Conservation (phyloP, 2,888 invertebrate genomes). For the Agrochola litura region DNA sequence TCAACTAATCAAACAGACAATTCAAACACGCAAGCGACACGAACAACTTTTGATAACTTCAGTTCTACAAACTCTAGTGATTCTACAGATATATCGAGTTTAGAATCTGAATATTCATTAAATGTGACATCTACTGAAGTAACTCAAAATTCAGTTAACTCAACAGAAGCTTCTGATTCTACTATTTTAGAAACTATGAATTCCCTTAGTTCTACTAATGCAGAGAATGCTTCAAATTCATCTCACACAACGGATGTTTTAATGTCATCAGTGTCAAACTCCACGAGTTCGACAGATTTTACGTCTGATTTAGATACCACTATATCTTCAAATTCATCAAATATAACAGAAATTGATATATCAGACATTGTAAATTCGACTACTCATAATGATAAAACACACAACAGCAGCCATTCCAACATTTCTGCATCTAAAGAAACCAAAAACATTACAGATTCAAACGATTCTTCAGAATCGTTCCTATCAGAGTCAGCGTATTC, state of each 20-base stretch:
- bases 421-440: neutral
- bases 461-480: conserved; percentile 8
- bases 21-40: neutral
- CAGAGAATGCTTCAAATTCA: conserved; percentile 27
- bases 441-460: conserved; percentile 27
- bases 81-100: conserved; percentile 19
- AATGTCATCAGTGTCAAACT: conserved; percentile 35
- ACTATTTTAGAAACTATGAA: conserved; percentile 4
- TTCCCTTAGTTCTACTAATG: conserved; percentile 5
- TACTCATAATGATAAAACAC: conserved; percentile 7
- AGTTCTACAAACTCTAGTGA: conserved; percentile 39
- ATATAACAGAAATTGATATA: conserved; percentile 21
- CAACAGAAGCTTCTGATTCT: conserved; percentile 27
- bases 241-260: conserved; percentile 11
- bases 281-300: conserved; percentile 28
- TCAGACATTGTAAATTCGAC: conserved; percentile 39
- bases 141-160: conserved; percentile 10
- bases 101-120: conserved; percentile 25
- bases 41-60: neutral
- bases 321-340: conserved; percentile 26
- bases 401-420: conserved; percentile 8
- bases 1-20: conserved; percentile 16
- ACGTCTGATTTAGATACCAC: conserved; percentile 19
- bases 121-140: conserved; percentile 25
- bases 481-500: conserved; percentile 20